A percentile compares a stretch with the other conserved stretches of the same genome.
Conservation (phyloP, 1,140 invertebrate species). For the Nasonia giraulti region DNA sequence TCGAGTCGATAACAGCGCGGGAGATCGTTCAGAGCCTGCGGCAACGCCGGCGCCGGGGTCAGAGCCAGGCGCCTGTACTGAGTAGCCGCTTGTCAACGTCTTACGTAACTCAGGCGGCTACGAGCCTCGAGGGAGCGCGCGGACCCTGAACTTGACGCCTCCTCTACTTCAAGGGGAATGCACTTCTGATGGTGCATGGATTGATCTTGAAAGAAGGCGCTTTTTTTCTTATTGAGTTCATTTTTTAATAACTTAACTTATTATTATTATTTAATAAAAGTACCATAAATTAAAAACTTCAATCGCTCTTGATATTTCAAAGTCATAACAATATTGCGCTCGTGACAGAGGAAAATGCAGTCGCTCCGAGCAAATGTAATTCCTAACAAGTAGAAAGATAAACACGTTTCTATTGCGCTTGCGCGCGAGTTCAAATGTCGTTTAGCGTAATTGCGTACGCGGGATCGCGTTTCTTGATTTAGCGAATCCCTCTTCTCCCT, state of each 20-base stretch:
- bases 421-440: constrained; percentile 40
- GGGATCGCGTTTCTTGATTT: constrained; percentile 44
- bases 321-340: too few relatives aligned
- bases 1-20: background rate
- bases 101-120: background rate
- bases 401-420: background rate
- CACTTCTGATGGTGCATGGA: too few relatives aligned
- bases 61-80: background rate
- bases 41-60: background rate
- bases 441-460: constrained; percentile 47
- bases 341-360: background rate
- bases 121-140: background rate
- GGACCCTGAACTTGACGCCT: constrained; percentile 30
- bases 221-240: too few relatives aligned
- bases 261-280: too few relatives aligned
- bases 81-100: constrained; percentile 18
- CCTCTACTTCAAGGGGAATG: background rate
- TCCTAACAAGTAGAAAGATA: constrained; percentile 5
- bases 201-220: too few relatives aligned
- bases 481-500: constrained; percentile 23
- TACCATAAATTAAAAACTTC: too few relatives aligned
- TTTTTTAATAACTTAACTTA: too few relatives aligned
- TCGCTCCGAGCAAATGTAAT: constrained; percentile 16
- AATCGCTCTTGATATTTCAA: too few relatives aligned
- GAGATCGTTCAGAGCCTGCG: background rate